phyloP scores from a whole-genome alignment of 2,888 invertebrate species.

The Disparrhopalites patrizii region DNA sequence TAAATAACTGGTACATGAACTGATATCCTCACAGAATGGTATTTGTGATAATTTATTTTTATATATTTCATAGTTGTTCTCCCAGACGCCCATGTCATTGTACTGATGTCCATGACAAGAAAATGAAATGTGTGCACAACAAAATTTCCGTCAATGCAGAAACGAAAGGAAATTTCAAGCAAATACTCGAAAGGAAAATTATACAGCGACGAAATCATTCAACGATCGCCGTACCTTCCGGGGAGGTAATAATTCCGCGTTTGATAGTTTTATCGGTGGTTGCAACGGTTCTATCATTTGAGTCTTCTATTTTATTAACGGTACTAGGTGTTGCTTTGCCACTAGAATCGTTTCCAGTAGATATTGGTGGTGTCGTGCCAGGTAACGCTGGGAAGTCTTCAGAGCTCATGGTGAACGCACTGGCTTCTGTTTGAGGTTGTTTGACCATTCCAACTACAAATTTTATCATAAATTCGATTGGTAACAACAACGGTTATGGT shows the following conservation, averaged over 20 bases:
- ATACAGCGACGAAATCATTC: not conserved
- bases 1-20: no score
- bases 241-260: slow-evolving; percentile 88
- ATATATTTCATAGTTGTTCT: no score
- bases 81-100: no score
- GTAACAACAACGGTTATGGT: no score
- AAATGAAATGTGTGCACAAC: no score
- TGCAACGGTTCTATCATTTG: slow-evolving; percentile 28
- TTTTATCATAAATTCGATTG: not conserved
- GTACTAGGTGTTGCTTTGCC: slow-evolving; percentile 43
- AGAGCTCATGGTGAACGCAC: slow-evolving; percentile 89
- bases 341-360: slow-evolving; percentile 37
- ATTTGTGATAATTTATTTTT: no score
- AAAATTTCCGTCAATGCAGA: no score
- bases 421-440: slow-evolving; percentile 85
- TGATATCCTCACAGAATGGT: no score
- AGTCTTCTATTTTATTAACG: slow-evolving; percentile 31
- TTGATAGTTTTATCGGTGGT: slow-evolving; percentile 55
- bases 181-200: no score
- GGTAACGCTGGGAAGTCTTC: slow-evolving; percentile 99
- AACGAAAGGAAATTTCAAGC: no score
- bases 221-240: slow-evolving; percentile 66
- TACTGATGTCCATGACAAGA: no score
- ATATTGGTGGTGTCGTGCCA: slow-evolving; percentile 64
- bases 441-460: slow-evolving; percentile 85